Conservation (phyloP, 2,888 invertebrate species). For the Andricus curvator region DNA sequence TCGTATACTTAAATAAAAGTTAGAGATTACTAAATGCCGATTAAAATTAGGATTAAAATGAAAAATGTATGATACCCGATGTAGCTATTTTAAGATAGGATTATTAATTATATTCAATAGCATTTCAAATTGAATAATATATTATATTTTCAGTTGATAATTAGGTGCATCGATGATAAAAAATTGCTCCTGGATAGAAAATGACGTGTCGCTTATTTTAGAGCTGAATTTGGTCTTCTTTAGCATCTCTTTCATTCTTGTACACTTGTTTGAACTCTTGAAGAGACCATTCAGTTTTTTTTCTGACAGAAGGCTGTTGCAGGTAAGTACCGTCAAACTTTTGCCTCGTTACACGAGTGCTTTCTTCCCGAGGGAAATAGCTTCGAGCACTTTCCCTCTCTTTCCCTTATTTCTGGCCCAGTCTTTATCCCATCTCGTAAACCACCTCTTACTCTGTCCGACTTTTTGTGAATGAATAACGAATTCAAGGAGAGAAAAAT, state of each 20-base stretch:
- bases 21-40: too few relatives aligned
- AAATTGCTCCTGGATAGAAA: background rate
- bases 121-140: too few relatives aligned
- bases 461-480: slow-evolving; percentile 39
- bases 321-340: slow-evolving; percentile 40
- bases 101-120: too few relatives aligned
- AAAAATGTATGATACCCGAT: too few relatives aligned
- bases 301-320: slow-evolving; percentile 11
- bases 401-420: background rate
- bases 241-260: background rate
- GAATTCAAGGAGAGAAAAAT: slow-evolving; percentile 35
- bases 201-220: background rate
- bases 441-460: slow-evolving; percentile 5
- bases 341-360: slow-evolving; percentile 38
- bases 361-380: slow-evolving; percentile 38
- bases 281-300: slow-evolving; percentile 23
- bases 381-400: slow-evolving; percentile 14
- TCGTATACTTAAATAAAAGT: too few relatives aligned
- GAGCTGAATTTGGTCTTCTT: background rate
- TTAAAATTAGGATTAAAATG: too few relatives aligned
- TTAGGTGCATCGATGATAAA: background rate
- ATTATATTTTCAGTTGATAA: too few relatives aligned
- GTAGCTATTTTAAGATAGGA: too few relatives aligned
- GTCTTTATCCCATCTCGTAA: background rate
- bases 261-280: slow-evolving; percentile 2